phyloP scores from a whole-genome alignment of 1,140 invertebrate genomes.

The Ylistrum balloti region DNA sequence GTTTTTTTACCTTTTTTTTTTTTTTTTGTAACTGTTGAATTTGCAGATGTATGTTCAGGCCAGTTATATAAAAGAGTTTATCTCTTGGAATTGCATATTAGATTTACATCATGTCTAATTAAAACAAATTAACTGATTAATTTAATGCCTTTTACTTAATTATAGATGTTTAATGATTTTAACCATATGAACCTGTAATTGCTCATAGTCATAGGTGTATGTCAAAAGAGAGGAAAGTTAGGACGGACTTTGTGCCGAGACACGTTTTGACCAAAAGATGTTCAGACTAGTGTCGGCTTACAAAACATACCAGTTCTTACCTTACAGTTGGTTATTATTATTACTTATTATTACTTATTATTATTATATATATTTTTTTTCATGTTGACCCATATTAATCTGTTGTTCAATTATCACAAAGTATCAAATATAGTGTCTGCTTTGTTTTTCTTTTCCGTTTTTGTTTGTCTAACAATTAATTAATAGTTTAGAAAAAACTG shows the following conservation, averaged over 20 bases:
- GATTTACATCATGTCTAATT: not conserved
- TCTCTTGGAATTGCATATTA: not conserved
- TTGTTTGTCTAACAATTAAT: constrained; percentile 35
- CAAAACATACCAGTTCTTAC: constrained; percentile 4
- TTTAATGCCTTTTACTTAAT: not conserved
- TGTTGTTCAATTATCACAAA: constrained; percentile 26
- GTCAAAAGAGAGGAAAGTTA: not conserved
- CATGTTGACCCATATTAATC: constrained; percentile 38
- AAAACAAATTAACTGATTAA: not conserved
- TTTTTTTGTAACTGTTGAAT: not conserved
- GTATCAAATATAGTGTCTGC: constrained; percentile 39
- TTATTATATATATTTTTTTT: constrained; percentile 6
- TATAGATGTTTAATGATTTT: not conserved
- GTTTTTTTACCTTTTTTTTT: not conserved
- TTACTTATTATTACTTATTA: not conserved
- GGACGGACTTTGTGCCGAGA: constrained; percentile 10
- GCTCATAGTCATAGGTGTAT: not conserved
- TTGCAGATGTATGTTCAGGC: not conserved
- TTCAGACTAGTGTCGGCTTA: constrained; percentile 32
- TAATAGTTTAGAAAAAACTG: constrained; percentile 32
- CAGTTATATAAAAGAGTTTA: constrained; percentile 8
- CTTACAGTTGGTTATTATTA: constrained; percentile 40
- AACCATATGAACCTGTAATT: not conserved
- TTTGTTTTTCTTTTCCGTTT: constrained; percentile 39
- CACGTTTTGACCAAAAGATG: constrained; percentile 25